Evolutionary conservation across 64 coral and sea anemone species (phyloP), one percentile per base, ranked within the genome.

Genomic region (Actinia equina): DNA sequence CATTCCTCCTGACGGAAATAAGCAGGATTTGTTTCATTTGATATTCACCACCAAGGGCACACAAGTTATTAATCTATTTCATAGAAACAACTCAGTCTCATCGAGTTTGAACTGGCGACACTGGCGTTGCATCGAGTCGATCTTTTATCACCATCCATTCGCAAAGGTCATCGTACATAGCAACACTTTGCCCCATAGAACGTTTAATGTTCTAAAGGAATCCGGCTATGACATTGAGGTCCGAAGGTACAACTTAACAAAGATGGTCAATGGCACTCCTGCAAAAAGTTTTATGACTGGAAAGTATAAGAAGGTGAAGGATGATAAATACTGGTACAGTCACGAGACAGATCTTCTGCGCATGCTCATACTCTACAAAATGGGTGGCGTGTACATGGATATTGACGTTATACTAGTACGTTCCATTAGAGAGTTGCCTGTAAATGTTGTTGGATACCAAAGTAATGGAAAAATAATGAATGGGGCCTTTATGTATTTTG

Each of bases 121-220:
- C 71, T 88, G 87, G 76, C 87, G 87, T 41, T 88, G 71, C 17
- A 44, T 88, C 14, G 87, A 88, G 52, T 79, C 87, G 9, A 88
- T 88, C 41, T 88, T 88, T 43, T 80, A 88, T 42, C 76, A 80
- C 16, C 87, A 88, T 88, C 87, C 76, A 11, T 37, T 79, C 12
- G 86, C 86, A 23, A 88, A 56, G 25, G 87, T 88, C 9, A 55
- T 63, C 18, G 26, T 88, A 10, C 56, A 88, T 71, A 80, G 76
- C 52, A 88, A 88, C 77, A 88, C 87, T 6, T 58, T 88, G 43
- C 27, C 76, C 13, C 30, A n/a, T n/a, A 59, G 23, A 2, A 1
- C 37, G 10, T 88, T 88, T 44, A 76, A 60, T 59, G 74, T 88
- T 23, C 76, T 88, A 1, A 37, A 27, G 6, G 87, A 88, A 77